Evolutionary conservation across 2,113 vertebrate genomes (phyloP).

Genomic region (Himantopus leucocephalus): DNA sequence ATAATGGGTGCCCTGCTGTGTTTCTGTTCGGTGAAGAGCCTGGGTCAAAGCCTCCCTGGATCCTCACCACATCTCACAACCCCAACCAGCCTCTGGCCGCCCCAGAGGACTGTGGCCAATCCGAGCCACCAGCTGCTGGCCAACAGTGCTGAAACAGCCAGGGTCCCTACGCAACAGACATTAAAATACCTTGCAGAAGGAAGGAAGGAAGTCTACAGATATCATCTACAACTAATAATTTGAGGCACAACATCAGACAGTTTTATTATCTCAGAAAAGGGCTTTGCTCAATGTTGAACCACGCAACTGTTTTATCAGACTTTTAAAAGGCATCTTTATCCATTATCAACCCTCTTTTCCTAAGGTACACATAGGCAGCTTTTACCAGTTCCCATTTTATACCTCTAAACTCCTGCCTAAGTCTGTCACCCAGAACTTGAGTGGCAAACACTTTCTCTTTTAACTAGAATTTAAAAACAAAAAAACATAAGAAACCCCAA

Average conservation of each 20-base stretch:
- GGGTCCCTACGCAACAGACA: fast-evolving
- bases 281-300: not conserved
- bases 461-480: not conserved
- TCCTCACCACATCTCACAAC: not conserved
- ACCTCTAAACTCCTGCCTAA: not conserved
- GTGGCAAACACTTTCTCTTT: fast-evolving
- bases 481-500: too few species aligned
- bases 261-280: not conserved
- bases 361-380: not conserved
- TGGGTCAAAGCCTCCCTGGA: not conserved
- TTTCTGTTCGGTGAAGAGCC: not conserved
- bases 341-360: not conserved
- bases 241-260: not conserved
- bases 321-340: not conserved
- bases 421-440: not conserved
- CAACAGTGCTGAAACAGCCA: not conserved
- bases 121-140: not conserved
- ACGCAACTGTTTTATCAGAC: not conserved
- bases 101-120: not conserved
- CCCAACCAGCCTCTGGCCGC: fast-evolving
- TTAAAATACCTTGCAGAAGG: not conserved
- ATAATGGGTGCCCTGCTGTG: not conserved
- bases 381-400: not conserved
- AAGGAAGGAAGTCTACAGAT: not conserved
- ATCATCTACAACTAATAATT: not conserved